Evolutionary conservation across 2,888 invertebrate species (phyloP), one percentile per base, ranked within the genome.

Genomic region (Amphipoea lucens): DNA sequence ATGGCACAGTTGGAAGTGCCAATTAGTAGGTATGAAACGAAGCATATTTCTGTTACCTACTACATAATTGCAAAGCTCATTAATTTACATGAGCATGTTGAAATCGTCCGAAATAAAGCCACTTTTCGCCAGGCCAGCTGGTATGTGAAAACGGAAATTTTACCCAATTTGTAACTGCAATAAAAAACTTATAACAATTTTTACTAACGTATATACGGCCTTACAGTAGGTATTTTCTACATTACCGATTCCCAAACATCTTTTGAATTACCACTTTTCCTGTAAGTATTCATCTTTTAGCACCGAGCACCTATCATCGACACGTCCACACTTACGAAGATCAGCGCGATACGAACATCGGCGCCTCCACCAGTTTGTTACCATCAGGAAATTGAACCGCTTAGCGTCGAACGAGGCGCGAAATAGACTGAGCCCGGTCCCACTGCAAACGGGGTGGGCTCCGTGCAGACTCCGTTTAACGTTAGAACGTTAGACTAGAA

Each of bases 321-420:
- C 79, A 85, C 76, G 62, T 77, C 72, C 51, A 76, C 51, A 86
- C 75, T 85, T 79, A 74, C 69, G 40, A 74, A 85, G 83, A 85
- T 85, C 76, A 45, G 40, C 2, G 20, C 54, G 85, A 86, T 86
- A 83, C 40, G 73, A 70, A 42, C 65, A 23, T 62, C 63, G 51
- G 40, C 73, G 79, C 85, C 80, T 84, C 80, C 54, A 76, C 48
- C 73, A 82, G 81, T 84, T 77, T 88, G 84, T 89, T 89, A 85
- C 81, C 79, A 77, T 75, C 85, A 87, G 89, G 89, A 89, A 89
- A 89, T 89, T 89, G 88, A 68, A 85, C 83, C 87, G 87, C 84
- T 89, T 87, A 89, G 82, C 77, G 40, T 23, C 70, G 84, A 88
- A 81, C 81, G 82, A 77, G 78, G 83, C 79, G 84, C 83, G 83